A percentile compares a stretch with the other conserved stretches of the same genome.
Conservation (phyloP, 1,140 invertebrate genomes). For the Achroia grisella region DNA sequence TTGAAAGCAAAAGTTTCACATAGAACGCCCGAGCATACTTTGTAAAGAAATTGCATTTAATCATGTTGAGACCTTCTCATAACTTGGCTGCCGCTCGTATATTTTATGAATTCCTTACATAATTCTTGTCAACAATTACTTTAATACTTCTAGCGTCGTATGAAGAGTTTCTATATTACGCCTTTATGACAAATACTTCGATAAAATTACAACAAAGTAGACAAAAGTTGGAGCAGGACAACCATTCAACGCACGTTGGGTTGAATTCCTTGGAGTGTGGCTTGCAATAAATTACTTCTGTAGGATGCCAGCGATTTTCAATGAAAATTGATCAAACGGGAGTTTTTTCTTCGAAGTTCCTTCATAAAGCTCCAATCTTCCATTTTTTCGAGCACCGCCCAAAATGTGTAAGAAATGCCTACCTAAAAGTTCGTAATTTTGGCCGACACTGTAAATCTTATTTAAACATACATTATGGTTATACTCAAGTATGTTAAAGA, state of each 20-base stretch:
- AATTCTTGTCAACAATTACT: constrained; percentile 60
- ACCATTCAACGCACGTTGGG: neutral
- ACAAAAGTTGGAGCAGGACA: neutral
- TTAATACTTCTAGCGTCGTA: constrained; percentile 43
- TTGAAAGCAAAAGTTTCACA: constrained; percentile 54
- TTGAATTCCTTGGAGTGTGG: neutral
- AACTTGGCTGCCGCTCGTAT: constrained; percentile 50
- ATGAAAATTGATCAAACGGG: constrained; percentile 2
- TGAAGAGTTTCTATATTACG: constrained; percentile 30
- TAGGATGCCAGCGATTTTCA: neutral
- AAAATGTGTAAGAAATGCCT: no score
- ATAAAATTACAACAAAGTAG: constrained; percentile 21
- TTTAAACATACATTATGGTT: no score
- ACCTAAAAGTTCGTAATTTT: no score
- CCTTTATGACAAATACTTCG: constrained; percentile 42
- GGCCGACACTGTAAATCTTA: no score
- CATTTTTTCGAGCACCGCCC: neutral
- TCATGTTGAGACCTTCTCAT: constrained; percentile 56
- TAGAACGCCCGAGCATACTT: constrained; percentile 53
- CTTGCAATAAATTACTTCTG: constrained; percentile 1
- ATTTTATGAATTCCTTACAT: constrained; percentile 62
- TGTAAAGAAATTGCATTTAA: constrained; percentile 64
- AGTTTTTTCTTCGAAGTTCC: neutral
- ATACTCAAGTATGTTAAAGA: no score
- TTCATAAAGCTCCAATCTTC: neutral